These are phyloP conservation scores for Acropternis orthonyx DNA, from an alignment of 2,797 vertebrate species.

Conservation along the genomic window DNA sequence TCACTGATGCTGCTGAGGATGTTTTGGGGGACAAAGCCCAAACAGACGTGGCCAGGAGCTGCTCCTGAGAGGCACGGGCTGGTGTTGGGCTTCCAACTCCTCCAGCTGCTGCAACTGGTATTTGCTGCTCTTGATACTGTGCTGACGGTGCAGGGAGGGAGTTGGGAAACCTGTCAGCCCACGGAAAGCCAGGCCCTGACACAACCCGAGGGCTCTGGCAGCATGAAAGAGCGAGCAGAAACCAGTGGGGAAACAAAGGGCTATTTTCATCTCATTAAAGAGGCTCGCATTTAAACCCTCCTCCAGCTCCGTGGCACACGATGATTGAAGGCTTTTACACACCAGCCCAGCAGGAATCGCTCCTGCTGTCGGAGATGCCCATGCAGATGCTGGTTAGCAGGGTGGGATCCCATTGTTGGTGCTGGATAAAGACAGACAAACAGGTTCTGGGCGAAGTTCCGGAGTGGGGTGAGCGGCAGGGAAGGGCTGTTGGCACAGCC, in stretches of 20 bases:
- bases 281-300: neutral
- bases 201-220: neutral
- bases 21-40: neutral
- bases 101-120: neutral
- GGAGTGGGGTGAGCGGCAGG: neutral
- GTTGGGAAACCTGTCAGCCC: slow-evolving; percentile 1
- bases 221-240: neutral
- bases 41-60: neutral
- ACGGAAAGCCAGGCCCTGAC: neutral
- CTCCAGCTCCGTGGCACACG: neutral
- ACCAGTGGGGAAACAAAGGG: neutral
- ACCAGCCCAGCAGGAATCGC: neutral
- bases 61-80: neutral
- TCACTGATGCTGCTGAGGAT: neutral
- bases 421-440: neutral
- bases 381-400: neutral
- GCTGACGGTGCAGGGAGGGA: neutral
- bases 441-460: neutral
- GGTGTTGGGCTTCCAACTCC: neutral
- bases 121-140: neutral
- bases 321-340: neutral
- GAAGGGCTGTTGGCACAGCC: neutral
- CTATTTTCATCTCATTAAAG: neutral
- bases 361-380: neutral
- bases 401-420: neutral